Percentiles rank a stretch among this genome's conserved stretches.
Evolutionary conservation across 2,113 vertebrate species (phyloP).

Genomic region (Regulus satrapa): DNA sequence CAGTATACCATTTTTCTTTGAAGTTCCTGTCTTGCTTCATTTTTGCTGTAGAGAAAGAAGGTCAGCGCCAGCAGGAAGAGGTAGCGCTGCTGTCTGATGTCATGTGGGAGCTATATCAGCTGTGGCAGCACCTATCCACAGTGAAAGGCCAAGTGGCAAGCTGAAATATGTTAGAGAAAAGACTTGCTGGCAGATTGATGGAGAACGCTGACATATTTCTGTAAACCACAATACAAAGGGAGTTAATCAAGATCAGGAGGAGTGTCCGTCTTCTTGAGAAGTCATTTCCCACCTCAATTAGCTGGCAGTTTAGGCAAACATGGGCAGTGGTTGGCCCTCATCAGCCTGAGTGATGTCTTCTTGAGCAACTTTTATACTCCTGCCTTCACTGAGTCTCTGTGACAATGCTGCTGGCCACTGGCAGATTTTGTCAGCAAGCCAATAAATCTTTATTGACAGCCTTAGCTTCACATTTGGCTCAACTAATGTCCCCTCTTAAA

Average conservation of each 20-base stretch:
- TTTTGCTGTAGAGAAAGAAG: background rate
- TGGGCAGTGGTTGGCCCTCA: background rate
- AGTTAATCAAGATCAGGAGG: slow-evolving; percentile 61
- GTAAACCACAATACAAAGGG: slow-evolving; percentile 49
- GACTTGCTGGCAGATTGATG: slow-evolving; percentile 65
- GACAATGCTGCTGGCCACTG: background rate
- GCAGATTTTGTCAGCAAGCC: background rate
- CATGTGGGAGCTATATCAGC: background rate
- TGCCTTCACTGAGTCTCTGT: background rate
- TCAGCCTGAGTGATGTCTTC: slow-evolving; percentile 5
- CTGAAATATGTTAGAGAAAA: slow-evolving; percentile 57
- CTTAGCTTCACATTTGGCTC: background rate
- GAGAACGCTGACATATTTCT: slow-evolving; percentile 58
- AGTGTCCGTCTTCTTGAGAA: slow-evolving; percentile 19
- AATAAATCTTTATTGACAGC: background rate
- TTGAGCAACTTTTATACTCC: background rate
- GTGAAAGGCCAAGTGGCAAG: slow-evolving; percentile 58
- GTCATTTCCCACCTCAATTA: slow-evolving; percentile 49
- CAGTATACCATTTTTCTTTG: background rate
- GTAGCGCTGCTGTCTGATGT: background rate
- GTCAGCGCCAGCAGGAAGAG: background rate
- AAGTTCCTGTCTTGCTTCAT: background rate
- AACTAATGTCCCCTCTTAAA: background rate
- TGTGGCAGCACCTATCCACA: slow-evolving; percentile 44
- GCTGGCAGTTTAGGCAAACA: slow-evolving; percentile 55